Base-by-base conservation (phyloP, 2,113 vertebrate species). In the Odocoileus virginianus region DNA sequence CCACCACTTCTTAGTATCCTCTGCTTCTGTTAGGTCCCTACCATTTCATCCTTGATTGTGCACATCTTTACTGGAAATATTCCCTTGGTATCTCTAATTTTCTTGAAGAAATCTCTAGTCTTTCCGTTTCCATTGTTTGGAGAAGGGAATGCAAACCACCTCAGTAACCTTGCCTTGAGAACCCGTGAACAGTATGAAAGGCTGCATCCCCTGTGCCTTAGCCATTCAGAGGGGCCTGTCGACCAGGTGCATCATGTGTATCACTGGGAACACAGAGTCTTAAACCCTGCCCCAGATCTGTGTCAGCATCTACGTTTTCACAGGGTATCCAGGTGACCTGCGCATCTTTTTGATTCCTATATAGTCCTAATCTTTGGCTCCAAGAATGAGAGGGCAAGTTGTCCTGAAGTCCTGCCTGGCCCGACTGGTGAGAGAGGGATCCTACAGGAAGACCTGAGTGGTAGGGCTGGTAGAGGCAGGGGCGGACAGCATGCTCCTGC, bases 391-490 rank as follows among this genome's bases (percentile, higher is more conserved):
- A 86, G 15, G 36, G 36, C 71, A 15, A 15, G 2, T 9, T 45
- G 28, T 89, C 12, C 40, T 45, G 25, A 27, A 27, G 9, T 23
- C 27, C 43, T 55, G 33, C 50, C 23, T 30, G 52, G 1, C 12
- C 27, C 2, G 21, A 1, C 9, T 1, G 1, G 36, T n/a, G 81
- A 28, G 0, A 6, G 3, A 43, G 47, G 54, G 5, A 9, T 87
- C 13, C 45, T 52, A 4, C 7, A 14, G 21, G 30, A 87, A 58
- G 61, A 54, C 25, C 2, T 36, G 3, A 0, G 1, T 8, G 19
- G 8, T 25, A 12, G 58, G 21, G 15, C 58, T 23, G 11, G 40
- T 3, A 14, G 25, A 40, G 36, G 50, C 60, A 19, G 74, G 76
- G 19, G 23, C 61, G 60, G 52, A 27, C 5, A 13, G 21, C 54